Evolutionary conservation across 2,113 vertebrate species (phyloP), one percentile per base, ranked within the genome.

Genomic region (Varanus salvator): DNA sequence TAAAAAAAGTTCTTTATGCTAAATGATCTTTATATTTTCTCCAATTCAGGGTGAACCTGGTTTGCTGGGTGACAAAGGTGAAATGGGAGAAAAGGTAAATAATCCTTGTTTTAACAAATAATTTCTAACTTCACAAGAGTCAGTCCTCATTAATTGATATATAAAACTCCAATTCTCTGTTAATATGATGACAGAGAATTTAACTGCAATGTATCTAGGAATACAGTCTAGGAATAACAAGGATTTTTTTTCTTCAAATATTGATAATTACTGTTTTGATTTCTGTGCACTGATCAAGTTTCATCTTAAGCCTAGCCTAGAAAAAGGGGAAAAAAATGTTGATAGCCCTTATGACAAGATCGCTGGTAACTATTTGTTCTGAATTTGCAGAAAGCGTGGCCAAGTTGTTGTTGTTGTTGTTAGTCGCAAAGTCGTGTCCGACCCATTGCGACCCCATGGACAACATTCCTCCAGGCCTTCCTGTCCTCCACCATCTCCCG

Each of bases 71-170:
- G 95, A 54, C 81, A 97, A 96, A 96, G 97, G 97, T 87, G 95
- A 97, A 93, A 90, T 57, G 90, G 97, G 97, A 52, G 93, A 96
- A 95, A 96, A 97, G 97, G 97, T 97, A 97, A 96, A 87, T 91
- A 66, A 52, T 89, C 74, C 60, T 1, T 0, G 50, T 38, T 84
- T 66, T 38, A 84, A 7, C 12, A 72, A 50, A 38, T 84, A 82
- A n/a, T 76, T 83, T 34, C 23, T 27, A 25, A 38, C 31, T 23
- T 82, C 2, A 87, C 77, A 1, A 0, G 74, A 1, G 9, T 85
- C 88, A 85, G 0, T 75, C 81, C 14, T 31, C 15, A 72, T 78
- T 80, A 31, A 69, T 91, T 89, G 19, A 85, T 48, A 2, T 50
- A 64, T 52, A 87, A 87, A 91, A 84, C 76, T 89, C 1, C 23